Conservation (phyloP, 2,797 vertebrate genomes). For the Glyptemys insculpta region DNA sequence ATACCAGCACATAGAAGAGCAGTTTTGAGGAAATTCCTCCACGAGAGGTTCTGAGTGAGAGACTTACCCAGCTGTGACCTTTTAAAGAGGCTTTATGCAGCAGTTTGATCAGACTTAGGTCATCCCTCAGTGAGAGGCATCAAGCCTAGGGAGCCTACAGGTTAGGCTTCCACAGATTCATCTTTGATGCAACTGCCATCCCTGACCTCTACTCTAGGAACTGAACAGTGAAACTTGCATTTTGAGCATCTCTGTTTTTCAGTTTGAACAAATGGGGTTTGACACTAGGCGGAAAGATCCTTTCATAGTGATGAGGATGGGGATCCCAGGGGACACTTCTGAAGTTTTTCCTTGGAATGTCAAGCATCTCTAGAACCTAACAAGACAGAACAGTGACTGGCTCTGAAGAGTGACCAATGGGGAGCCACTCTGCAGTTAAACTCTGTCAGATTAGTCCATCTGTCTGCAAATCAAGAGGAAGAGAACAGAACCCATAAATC, state of each 20-base stretch:
- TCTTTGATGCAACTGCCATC: neutral
- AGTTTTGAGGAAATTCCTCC: no score
- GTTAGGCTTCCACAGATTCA: neutral
- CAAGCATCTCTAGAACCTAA: neutral
- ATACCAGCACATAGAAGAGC: no score
- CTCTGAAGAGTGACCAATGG: neutral
- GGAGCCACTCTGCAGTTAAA: neutral
- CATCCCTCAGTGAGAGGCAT: neutral
- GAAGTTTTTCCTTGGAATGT: neutral
- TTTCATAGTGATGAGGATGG: neutral
- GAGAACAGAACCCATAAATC: neutral
- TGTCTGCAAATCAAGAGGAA: neutral
- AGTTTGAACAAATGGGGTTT: neutral
- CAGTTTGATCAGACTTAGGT: neutral
- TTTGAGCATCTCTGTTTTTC: neutral
- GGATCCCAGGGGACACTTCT: neutral
- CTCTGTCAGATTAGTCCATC: neutral
- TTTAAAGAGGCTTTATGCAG: neutral
- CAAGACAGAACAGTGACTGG: neutral
- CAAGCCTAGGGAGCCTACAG: no score
- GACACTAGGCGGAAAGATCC: neutral
- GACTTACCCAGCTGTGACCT: neutral
- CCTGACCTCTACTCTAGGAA: neutral
- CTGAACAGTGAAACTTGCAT: neutral
- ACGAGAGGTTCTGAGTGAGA: neutral